Evolutionary conservation across 2,797 vertebrate genomes (phyloP).

Genomic region (Mus minutoides): DNA sequence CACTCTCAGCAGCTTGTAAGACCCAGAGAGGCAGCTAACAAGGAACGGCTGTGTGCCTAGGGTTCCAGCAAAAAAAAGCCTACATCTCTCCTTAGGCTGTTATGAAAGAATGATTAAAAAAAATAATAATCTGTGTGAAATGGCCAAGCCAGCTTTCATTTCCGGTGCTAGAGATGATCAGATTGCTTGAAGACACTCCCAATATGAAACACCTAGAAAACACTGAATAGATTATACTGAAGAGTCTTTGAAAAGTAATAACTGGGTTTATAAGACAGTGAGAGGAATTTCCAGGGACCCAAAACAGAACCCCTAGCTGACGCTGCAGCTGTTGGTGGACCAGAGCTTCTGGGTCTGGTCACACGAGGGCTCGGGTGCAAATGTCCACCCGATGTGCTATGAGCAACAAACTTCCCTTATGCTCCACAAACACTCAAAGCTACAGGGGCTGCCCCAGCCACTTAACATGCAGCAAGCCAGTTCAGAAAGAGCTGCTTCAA

Average conservation of each 20-base stretch:
- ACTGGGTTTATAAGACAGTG: slow-evolving; percentile 53
- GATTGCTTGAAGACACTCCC: slow-evolving; percentile 55
- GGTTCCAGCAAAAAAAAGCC: not conserved
- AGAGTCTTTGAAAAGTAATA: slow-evolving; percentile 66
- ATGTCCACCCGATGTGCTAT: not conserved
- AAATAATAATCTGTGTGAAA: slow-evolving; percentile 36
- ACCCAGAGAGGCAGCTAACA: not conserved
- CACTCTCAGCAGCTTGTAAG: not conserved
- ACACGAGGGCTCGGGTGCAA: not conserved
- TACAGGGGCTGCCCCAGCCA: not conserved
- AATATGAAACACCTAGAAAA: slow-evolving; percentile 71
- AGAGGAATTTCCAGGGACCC: slow-evolving; percentile 41
- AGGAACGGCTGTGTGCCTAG: not conserved
- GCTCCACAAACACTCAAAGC: not conserved
- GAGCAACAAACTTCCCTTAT: not conserved
- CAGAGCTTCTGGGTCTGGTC: not conserved
- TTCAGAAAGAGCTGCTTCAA: not conserved
- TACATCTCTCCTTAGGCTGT: not conserved
- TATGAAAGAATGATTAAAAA: slow-evolving; percentile 57
- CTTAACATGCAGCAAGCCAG: not conserved
- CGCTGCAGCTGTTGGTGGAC: not conserved
- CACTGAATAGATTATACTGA: slow-evolving; percentile 48
- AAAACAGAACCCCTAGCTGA: slow-evolving; percentile 1
- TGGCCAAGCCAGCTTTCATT: slow-evolving; percentile 47
- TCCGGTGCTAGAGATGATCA: slow-evolving; percentile 27